Percentiles rank a stretch among this genome's conserved stretches.
These are phyloP conservation scores for Zele albiditarsus DNA, from an alignment of 2,888 invertebrate species.

Conservation along the genomic window DNA sequence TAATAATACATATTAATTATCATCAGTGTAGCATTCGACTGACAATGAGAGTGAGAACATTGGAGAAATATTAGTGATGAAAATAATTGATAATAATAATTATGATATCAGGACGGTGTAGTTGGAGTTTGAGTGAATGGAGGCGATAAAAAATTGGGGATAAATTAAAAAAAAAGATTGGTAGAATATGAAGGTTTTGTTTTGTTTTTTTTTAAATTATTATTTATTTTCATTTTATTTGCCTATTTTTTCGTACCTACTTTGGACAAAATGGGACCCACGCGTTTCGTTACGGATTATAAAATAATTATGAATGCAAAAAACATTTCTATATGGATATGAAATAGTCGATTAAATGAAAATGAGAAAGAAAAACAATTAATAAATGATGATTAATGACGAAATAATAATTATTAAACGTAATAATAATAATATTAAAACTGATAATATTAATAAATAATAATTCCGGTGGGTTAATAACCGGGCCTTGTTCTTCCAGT, in stretches of 20 bases:
- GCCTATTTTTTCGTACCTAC: slow-evolving; percentile 48
- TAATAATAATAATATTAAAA: slow-evolving; percentile 36
- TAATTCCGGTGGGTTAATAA: slow-evolving; percentile 52
- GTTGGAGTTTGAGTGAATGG: slow-evolving; percentile 23
- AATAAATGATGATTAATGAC: slow-evolving; percentile 1
- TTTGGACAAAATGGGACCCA: slow-evolving; percentile 66
- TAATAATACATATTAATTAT: neutral
- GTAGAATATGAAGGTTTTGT: slow-evolving; percentile 18
- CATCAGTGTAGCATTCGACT: slow-evolving; percentile 18
- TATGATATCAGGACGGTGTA: slow-evolving; percentile 5
- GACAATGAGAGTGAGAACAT: slow-evolving; percentile 20
- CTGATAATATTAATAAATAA: slow-evolving; percentile 39
- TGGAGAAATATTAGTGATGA: neutral
- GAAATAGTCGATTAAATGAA: slow-evolving; percentile 34
- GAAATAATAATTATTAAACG: slow-evolving; percentile 32
- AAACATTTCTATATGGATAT: slow-evolving; percentile 23
- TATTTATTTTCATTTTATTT: slow-evolving; percentile 45
- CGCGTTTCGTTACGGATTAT: slow-evolving; percentile 58
- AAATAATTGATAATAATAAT: neutral
- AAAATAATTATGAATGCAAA: slow-evolving; percentile 34
- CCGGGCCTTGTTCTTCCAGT: slow-evolving; percentile 69
- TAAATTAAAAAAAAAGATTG: slow-evolving; percentile 24
- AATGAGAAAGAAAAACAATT: slow-evolving; percentile 39
- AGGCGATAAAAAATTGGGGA: slow-evolving; percentile 9
- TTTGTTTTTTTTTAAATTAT: slow-evolving; percentile 40